A percentile compares a stretch with the other conserved stretches of the same genome.
Conservation (phyloP, 2,113 vertebrate genomes). For the Clupea harengus region DNA sequence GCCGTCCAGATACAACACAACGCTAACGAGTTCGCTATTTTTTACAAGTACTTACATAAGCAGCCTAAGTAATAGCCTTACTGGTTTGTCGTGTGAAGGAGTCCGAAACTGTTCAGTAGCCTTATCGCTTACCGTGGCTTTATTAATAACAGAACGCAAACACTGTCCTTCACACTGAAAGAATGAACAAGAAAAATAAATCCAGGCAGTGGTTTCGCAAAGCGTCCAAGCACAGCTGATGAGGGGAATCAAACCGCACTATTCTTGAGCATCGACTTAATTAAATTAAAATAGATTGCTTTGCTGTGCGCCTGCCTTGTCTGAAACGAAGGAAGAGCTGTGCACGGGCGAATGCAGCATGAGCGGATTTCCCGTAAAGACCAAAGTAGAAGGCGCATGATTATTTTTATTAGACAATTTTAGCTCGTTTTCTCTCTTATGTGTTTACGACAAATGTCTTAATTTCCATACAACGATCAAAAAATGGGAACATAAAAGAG, state of each 20-base stretch:
- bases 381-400: not conserved
- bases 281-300: slow-evolving; percentile 9
- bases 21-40: not conserved
- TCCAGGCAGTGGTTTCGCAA: not conserved
- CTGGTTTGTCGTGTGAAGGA: not conserved
- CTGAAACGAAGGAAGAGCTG: not conserved
- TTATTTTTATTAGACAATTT: not conserved
- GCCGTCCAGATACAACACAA: not conserved
- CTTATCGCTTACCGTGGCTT: not conserved
- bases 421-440: not conserved
- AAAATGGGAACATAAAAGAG: not conserved
- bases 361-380: not conserved
- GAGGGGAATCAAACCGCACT: not conserved
- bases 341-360: not conserved
- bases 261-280: not conserved
- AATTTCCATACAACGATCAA: not conserved
- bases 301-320: not conserved
- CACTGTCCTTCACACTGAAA: not conserved
- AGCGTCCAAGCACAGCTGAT: not conserved
- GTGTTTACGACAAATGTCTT: not conserved
- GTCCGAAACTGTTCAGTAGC: not conserved
- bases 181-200: not conserved
- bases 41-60: not conserved
- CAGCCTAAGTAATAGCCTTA: not conserved
- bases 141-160: not conserved